Base-by-base conservation (phyloP, 2,888 invertebrate genomes). In the Linnaemya tessellans region DNA sequence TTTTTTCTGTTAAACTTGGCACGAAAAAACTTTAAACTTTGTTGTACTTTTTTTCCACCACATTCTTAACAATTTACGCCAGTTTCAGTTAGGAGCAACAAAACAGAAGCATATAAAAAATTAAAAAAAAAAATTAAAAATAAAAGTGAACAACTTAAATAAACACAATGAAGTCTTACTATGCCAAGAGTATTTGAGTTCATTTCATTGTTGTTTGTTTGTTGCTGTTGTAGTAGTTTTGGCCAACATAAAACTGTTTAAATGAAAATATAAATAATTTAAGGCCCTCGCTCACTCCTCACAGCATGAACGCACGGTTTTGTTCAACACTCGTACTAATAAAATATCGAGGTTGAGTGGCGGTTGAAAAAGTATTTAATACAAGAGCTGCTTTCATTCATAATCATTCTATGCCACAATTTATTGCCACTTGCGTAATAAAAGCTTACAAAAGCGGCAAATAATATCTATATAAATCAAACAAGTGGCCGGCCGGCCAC, bases 21-120 rank as follows among this genome's bases (percentile, higher is more conserved):
- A 84, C 68, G 68, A 51, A 73, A 84, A 71, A 75, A 49, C 25
- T 70, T 30, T 35, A 71, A 77, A 70, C 20, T 75, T 64, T 54
- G 38, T 20, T 68, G 22, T 35, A 58, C 22, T 25, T 71, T 56
- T 71, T 56, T 84, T 62, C n/a, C 22, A 43, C 65, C 78, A 51
- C 73, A 78, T 80, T 84, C 78, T 77, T 80, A 84, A 78, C 80
- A 78, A 74, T 78, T 78, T 64, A 78, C 74, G 70, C 80, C 75
- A 71, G 60, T 79, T 85, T 70, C 60, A 60, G 68, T 84, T 81
- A 49, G 18, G 13, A 18, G 22, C 20, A 43, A 35, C 11, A 22
- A 62, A 58, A 49, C 58, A 62, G n/a, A n/a, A n/a, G n/a, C n/a
- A n/a, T n/a, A n/a, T n/a, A n/a, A n/a, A 30, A 20, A 15, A 68